These are phyloP conservation scores for Danaus chrysippus DNA, from an alignment of 2,888 invertebrate genomes.

Conservation along the genomic window DNA sequence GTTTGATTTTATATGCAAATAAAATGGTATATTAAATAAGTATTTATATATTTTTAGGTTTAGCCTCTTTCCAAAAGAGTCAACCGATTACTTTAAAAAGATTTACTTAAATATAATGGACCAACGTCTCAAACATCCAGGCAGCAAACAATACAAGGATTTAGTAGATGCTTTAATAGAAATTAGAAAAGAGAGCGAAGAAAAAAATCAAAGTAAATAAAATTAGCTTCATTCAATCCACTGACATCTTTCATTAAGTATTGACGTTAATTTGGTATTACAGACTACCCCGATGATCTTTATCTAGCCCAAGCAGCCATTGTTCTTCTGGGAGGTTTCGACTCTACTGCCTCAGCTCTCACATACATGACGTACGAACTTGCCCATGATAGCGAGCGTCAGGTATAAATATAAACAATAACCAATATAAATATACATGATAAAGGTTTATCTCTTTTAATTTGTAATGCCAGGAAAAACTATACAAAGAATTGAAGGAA, in stretches of 20 bases:
- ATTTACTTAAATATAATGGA: conserved; percentile 41
- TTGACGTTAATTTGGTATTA: not conserved
- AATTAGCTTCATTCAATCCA: not conserved
- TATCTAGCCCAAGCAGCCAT: conserved; percentile 31
- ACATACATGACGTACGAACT: conserved; percentile 28
- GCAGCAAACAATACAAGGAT: conserved; percentile 22
- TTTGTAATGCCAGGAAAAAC: conserved; percentile 37
- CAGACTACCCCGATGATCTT: conserved; percentile 28
- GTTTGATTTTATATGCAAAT: not conserved
- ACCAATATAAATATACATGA: not conserved
- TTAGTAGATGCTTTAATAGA: conserved; percentile 34
- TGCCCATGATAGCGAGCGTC: conserved; percentile 27
- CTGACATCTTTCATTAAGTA: too few species aligned
- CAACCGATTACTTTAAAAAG: conserved; percentile 42
- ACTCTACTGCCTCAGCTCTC: conserved; percentile 26
- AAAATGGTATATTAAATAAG: not conserved
- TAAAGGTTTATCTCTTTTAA: not conserved
- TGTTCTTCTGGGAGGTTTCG: conserved; percentile 32
- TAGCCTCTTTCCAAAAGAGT: conserved; percentile 47
- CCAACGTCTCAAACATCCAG: conserved; percentile 38
- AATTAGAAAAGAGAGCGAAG: conserved; percentile 27
- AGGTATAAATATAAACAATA: conserved; percentile 20
- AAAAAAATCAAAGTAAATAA: conserved; percentile 14
- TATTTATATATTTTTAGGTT: conserved; percentile 40
- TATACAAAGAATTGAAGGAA: conserved; percentile 43